Evolutionary conservation across 2,113 vertebrate genomes (phyloP), one percentile per base, ranked within the genome.

Genomic region (Astatotilapia flaviijosephi): DNA sequence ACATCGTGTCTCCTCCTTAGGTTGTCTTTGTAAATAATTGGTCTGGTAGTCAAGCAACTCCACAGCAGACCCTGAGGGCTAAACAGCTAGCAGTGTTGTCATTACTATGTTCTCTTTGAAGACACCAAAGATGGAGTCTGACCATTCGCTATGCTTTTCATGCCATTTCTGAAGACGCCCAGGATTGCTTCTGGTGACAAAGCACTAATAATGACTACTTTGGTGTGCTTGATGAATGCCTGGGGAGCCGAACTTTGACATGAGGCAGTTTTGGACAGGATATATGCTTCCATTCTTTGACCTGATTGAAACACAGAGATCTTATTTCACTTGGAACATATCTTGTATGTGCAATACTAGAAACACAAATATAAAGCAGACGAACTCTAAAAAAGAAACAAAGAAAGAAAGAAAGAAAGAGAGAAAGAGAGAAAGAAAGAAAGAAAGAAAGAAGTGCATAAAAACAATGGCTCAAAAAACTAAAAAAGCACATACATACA

Each of bases 31-130:
- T 90, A 87, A 89, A 87, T 91, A 93, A 91, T 89, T 90, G 91
- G 90, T 75, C 65, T 42, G 89, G 84, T 90, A 83, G 92, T 91
- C 89, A 88, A 90, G 89, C 84, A 90, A 85, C 93, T 90, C 89
- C 49, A 85, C 79, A 88, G 83, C 15, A 47, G 60, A 88, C 88
- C 93, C 90, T 12, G 68, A 87, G 92, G 91, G 86, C 83, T 68
- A 55, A 88, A 89, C 90, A 75, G 51, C 88, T 9, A 83, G 82
- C 90, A 83, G 75, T 83, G 17, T 26, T 89, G 83, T 90, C 92
- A 93, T 93, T 95, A 92, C 79, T 21, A 28, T 23, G 31, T 54
- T 89, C 73, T 82, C 86, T 94, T 92, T 94, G 92, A 94, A 94
- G 91, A 88, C 9, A 49, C 81, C 80, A 70, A 56, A 91, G 79